Base-by-base conservation (phyloP, 2,888 invertebrate genomes). In the Chromoteleia sp. region DNA sequence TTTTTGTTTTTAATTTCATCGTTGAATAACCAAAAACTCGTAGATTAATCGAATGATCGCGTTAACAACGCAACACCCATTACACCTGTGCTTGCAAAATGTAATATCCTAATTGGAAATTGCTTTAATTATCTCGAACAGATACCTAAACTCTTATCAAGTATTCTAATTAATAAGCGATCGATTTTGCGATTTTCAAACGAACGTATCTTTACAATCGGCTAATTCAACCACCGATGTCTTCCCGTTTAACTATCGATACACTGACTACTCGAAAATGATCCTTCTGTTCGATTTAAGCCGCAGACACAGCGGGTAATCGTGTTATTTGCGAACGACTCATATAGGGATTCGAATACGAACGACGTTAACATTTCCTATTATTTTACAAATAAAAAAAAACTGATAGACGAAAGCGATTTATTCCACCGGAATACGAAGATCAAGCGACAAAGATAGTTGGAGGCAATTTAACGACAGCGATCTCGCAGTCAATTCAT, bases 401-500 rank as follows among this genome's bases (percentile, higher is more conserved):
- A 71, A 70, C n/a, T 29, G 39, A 17, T 56, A 48, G 21, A 10
- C 10, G n/a, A 19, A 70, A 50, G 12, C 21, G 17, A 67, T 54
- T 67, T 12, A 17, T 12, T 12, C 21, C 21, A 25, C 43, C 58
- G 25, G 19, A 65, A 52, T 65, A 43, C 45, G 52, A 78, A 52
- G 39, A 65, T 73, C 36, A 36, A 61, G 43, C 36, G 68, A 70
- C 59, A 58, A 70, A 73, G 52, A 73, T 73, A 25, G 61, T 45
- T 25, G 41, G 14, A 33, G 30, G 59, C 67, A 59, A 73, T 79
- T 73, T 73, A 61, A 58, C 48, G 70, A 43, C 10, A 25, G 48
- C 21, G 54, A 63, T 68, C 67, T 54, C 41, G 15, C 19, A 50
- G 56, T 30, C 70, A 75, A 63, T 80, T 80, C 43, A 70, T 25